phyloP scores from a whole-genome alignment of 2,113 vertebrate species.

The Rynchops niger region DNA sequence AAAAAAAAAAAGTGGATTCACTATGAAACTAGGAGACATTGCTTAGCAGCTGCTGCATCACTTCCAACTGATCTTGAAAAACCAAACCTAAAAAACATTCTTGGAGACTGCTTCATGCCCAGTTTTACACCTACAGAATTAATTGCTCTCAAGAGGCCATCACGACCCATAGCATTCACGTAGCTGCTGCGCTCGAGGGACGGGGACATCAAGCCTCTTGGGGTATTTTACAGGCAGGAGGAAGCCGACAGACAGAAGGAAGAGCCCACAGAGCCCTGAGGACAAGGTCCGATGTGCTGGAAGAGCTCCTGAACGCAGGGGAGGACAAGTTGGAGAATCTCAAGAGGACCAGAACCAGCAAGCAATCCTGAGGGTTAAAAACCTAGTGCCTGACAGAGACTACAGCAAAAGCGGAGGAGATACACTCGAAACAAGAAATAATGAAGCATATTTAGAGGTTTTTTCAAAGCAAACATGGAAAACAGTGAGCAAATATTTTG shows the following conservation, averaged over 20 bases:
- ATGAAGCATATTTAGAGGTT: background rate
- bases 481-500: background rate
- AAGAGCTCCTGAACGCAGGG: background rate
- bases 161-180: background rate
- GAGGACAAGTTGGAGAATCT: background rate
- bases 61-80: background rate
- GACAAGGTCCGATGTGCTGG: background rate
- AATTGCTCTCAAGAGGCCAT: background rate
- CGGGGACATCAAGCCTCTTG: fast-evolving
- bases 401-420: background rate
- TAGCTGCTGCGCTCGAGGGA: background rate
- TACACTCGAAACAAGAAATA: background rate
- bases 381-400: background rate
- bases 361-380: background rate
- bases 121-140: background rate
- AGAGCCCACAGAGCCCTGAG: background rate
- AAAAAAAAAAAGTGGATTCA: background rate
- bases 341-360: background rate
- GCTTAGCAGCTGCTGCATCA: background rate
- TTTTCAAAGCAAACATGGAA: background rate
- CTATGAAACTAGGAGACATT: background rate
- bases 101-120: background rate
- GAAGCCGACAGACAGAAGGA: background rate
- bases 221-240: background rate
- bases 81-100: background rate